These are phyloP conservation scores for Osmoderma eremita DNA, from an alignment of 2,888 invertebrate genomes.

Conservation along the genomic window DNA sequence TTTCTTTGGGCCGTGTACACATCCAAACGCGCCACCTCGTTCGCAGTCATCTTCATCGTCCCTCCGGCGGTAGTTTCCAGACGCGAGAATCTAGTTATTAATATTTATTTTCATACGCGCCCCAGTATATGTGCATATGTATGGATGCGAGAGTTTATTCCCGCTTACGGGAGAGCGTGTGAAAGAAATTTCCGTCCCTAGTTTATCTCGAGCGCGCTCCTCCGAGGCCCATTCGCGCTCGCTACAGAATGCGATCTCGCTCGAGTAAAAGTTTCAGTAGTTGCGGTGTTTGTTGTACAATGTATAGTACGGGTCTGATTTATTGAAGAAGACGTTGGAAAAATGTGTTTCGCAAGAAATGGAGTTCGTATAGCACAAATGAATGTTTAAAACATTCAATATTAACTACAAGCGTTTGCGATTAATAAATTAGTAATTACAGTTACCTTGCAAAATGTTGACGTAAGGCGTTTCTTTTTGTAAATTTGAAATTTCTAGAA, in stretches of 20 bases:
- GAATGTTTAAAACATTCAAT: too few species aligned
- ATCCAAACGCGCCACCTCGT: constrained; percentile 12
- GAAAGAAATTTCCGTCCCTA: constrained; percentile 28
- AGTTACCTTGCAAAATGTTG: too few species aligned
- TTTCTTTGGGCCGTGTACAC: constrained; percentile 29
- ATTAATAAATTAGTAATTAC: too few species aligned
- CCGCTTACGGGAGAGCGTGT: constrained; percentile 4
- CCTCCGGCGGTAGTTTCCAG: constrained; percentile 20
- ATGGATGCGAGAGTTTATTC: constrained; percentile 7
- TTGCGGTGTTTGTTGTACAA: background rate
- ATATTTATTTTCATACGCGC: constrained; percentile 32
- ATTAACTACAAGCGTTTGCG: too few species aligned
- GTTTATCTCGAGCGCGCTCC: constrained; percentile 18
- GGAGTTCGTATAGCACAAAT: too few species aligned
- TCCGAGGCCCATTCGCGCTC: constrained; percentile 29
- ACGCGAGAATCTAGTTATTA: constrained; percentile 34
- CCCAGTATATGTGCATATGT: constrained; percentile 16
- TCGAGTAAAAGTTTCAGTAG: constrained; percentile 28
- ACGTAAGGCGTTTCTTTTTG: too few species aligned
- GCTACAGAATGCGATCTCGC: background rate
- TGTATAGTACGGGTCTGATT: too few species aligned
- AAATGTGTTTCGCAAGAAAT: too few species aligned
- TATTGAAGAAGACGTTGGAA: too few species aligned
- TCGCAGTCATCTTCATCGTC: constrained; percentile 38
- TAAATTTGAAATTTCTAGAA: too few species aligned